Percentiles rank a stretch among this genome's conserved stretches.
Evolutionary conservation across 2,888 invertebrate genomes (phyloP).

Genomic region (Drosophila tanythrix): DNA sequence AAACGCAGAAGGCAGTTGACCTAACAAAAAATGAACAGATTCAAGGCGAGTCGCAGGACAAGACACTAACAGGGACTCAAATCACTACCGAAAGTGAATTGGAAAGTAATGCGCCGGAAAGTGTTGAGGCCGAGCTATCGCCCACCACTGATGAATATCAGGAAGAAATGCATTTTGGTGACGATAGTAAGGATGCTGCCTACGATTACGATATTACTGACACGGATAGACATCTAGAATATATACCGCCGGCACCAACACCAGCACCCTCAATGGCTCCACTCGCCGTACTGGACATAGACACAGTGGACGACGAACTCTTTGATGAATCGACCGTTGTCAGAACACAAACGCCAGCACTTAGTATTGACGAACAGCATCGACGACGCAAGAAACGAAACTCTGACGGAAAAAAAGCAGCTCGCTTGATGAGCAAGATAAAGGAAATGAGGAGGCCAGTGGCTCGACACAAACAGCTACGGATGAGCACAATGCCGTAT

Average conservation of each 20-base stretch:
- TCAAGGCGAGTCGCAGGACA: not conserved
- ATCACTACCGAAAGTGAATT: not conserved
- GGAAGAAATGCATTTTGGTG: slow-evolving; percentile 81
- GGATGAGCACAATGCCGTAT: slow-evolving; percentile 91
- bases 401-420: slow-evolving; percentile 73
- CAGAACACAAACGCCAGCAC: slow-evolving; percentile 21
- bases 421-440: slow-evolving; percentile 77
- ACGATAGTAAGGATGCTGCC: slow-evolving; percentile 67
- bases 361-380: slow-evolving; percentile 70
- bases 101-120: slow-evolving; percentile 27
- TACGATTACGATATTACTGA: slow-evolving; percentile 82
- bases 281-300: slow-evolving; percentile 89
- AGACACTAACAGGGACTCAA: not conserved
- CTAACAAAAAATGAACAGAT: not conserved
- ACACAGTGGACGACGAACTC: slow-evolving; percentile 89
- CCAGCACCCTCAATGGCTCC: slow-evolving; percentile 87
- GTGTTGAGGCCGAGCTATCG: slow-evolving; percentile 76
- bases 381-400: slow-evolving; percentile 82
- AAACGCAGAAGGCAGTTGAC: not conserved
- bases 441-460: slow-evolving; percentile 28
- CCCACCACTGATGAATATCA: slow-evolving; percentile 85
- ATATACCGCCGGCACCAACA: slow-evolving; percentile 84
- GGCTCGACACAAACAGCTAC: slow-evolving; percentile 30
- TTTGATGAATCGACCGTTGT: slow-evolving; percentile 19
- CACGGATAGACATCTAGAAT: slow-evolving; percentile 68